Evolutionary conservation across 2,797 vertebrate genomes (phyloP).

Genomic region (Phrynocephalus forsythii): DNA sequence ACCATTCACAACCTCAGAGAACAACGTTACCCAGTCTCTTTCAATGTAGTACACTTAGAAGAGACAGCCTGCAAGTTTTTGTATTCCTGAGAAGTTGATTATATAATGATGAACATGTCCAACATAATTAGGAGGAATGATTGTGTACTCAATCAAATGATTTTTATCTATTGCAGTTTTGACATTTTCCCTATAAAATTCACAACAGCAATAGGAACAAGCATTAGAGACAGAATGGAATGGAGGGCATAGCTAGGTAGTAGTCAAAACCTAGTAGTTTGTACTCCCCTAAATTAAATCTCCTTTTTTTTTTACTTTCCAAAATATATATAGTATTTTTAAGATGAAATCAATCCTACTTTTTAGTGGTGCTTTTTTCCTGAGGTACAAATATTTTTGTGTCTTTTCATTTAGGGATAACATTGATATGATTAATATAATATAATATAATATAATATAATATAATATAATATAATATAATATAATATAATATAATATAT

Average conservation of each 20-base stretch:
- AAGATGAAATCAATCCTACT: neutral
- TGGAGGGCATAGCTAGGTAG: constrained; percentile 45
- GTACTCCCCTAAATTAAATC: constrained; percentile 14
- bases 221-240: constrained; percentile 49
- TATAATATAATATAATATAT: too few relatives aligned
- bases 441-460: too few relatives aligned
- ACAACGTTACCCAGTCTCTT: constrained; percentile 53
- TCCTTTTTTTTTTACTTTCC: constrained; percentile 8
- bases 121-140: constrained; percentile 73
- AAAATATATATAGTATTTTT: neutral
- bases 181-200: constrained; percentile 66
- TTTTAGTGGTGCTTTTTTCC: constrained; percentile 6
- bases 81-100: constrained; percentile 59
- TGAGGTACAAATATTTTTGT: constrained; percentile 24
- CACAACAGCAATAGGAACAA: constrained; percentile 61
- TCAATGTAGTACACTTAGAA: constrained; percentile 63
- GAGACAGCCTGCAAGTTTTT: constrained; percentile 49
- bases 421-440: too few relatives aligned
- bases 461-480: too few relatives aligned
- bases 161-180: constrained; percentile 68
- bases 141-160: constrained; percentile 63
- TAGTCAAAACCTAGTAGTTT: constrained; percentile 42
- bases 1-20: constrained; percentile 40
- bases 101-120: constrained; percentile 60
- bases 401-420: neutral